Evolutionary conservation across 2,888 invertebrate genomes (phyloP), one percentile per base, ranked within the genome.

Genomic region (Ectemnius cavifrons): DNA sequence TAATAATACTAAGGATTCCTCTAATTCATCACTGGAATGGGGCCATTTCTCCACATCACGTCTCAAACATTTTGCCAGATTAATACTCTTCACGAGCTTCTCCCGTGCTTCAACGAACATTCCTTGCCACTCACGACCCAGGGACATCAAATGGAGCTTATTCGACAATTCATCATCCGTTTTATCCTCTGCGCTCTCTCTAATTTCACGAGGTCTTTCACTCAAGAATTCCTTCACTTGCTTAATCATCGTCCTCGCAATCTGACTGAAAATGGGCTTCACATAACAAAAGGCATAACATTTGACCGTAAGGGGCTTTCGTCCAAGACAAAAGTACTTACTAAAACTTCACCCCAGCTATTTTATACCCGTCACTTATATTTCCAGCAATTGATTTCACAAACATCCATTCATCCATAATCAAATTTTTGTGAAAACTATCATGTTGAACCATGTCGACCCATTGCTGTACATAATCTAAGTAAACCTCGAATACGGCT

Each of bases 351-450:
- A 93, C 92, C 0, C 95, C 95, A 59, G 97, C 96, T 66, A 95
- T 92, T 27, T 93, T 93, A 81, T 95, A 94, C 81, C 96, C 97
- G 67, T 95, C 94, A 11, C 93, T 93, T 81, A 97, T 95, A 91
- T 95, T 94, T n/a, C 94, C 93, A 80, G 96, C 95, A 66, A 97
- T 94, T 1, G 94, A 92, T 86, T 95, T 95, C 0, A 96, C 95
- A 91, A 98, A 98, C 79, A 93, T 93, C 97, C 97, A 98, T 90
- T 98, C 98, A 73, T 95, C 95, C 89, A 97, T 96, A 74, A 98
- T 92, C 20, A 95, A 93, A 83, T 95, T 94, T 89, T 97, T 97
- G 75, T 95, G 93, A 86, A 95, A 92, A 76, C 91, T 92, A 67
- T 92, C 92, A 73, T 94, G 93, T 87, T 94, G 94, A 13, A 91